Conservation (phyloP, 2,888 invertebrate genomes). For the Gisinianus flammeolus region DNA sequence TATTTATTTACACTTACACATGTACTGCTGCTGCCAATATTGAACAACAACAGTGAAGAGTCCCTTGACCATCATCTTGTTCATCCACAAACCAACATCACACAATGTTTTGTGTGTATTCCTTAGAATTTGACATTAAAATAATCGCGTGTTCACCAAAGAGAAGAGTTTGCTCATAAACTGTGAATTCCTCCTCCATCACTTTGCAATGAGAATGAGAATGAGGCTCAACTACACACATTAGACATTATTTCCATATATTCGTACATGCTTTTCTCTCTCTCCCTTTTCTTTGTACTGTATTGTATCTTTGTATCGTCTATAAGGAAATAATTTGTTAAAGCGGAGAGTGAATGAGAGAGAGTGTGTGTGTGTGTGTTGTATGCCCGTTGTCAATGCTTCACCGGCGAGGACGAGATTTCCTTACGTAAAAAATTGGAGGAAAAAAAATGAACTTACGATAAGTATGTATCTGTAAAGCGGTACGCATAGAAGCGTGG, state of each 20-base stretch:
- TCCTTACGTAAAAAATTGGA: background rate
- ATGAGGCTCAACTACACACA: background rate
- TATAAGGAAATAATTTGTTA: background rate
- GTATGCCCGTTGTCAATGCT: background rate
- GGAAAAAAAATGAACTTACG: background rate
- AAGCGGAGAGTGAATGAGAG: too few species aligned
- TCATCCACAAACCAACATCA: background rate
- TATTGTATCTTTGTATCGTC: background rate
- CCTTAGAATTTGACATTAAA: conserved; percentile 12
- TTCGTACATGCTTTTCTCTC: background rate
- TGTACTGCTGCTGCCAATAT: too few species aligned
- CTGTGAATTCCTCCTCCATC: background rate
- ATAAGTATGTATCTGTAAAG: background rate
- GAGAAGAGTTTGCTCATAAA: background rate
- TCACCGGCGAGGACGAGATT: background rate
- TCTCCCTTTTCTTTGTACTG: background rate
- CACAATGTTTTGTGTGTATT: conserved; percentile 4
- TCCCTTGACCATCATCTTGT: background rate
- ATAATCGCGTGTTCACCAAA: conserved; percentile 18
- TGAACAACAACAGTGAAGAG: too few species aligned
- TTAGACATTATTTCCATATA: background rate
- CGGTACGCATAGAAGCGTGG: background rate
- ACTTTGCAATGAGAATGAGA: background rate
- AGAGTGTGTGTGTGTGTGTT: too few species aligned
- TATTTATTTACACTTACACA: conserved; percentile 21